Evolutionary conservation across 37 sponge, comb jelly and placozoan genomes (phyloP).

Genomic region (Dysidea cf. avara): DNA sequence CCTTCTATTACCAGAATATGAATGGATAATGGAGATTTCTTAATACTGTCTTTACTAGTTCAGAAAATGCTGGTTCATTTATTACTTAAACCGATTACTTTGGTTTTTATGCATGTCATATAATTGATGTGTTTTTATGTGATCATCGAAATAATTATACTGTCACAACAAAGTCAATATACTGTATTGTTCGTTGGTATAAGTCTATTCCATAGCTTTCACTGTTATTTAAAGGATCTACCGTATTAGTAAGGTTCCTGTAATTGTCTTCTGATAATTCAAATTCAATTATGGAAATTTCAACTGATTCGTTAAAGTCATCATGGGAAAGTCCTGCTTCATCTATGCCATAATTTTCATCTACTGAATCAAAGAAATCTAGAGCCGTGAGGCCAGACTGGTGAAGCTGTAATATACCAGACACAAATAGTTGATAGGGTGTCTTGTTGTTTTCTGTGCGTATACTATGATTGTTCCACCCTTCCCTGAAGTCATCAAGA

Average conservation of each 20-base stretch:
- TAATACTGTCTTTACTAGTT: too few species aligned
- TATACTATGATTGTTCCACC: constrained; percentile 45
- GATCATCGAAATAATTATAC: not conserved
- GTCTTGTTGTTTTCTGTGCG: constrained; percentile 29
- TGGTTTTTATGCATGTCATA: too few species aligned
- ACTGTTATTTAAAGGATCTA: constrained; percentile 13
- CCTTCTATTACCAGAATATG: too few species aligned
- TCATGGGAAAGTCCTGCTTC: not conserved
- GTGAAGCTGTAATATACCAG: constrained; percentile 16
- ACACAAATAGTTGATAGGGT: constrained; percentile 32
- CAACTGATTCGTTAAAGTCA: not conserved
- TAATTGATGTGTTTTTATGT: not conserved
- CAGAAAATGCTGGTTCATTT: too few species aligned
- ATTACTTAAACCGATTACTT: too few species aligned
- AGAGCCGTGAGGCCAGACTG: constrained; percentile 30
- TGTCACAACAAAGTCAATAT: not conserved
- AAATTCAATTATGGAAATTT: not conserved
- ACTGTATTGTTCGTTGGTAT: not conserved
- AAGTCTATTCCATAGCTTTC: constrained; percentile 15
- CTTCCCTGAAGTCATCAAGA: constrained; percentile 17
- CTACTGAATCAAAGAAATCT: constrained; percentile 21
- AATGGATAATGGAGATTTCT: too few species aligned
- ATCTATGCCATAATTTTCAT: constrained; percentile 26
- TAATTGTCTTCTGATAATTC: not conserved
- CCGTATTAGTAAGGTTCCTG: not conserved